A percentile compares a stretch with the other conserved stretches of the same genome.
Conservation (phyloP, 2,797 vertebrate species). For the Melanotaenia nigrans region DNA sequence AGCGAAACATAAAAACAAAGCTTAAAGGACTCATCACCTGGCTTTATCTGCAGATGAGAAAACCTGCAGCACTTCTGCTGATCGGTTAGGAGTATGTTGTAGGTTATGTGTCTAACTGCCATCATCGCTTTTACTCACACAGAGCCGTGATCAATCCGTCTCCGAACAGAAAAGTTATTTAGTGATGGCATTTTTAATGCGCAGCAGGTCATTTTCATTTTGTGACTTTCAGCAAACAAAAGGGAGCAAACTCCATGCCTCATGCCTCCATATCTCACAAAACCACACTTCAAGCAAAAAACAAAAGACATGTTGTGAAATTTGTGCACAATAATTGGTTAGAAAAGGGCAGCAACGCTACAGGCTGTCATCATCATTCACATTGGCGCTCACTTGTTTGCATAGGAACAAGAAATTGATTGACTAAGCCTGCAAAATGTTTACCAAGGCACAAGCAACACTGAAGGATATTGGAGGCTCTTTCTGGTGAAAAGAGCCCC, state of each 20-base stretch:
- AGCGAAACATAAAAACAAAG: neutral
- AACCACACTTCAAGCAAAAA: constrained; percentile 40
- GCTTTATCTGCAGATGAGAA: neutral
- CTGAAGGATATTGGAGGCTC: neutral
- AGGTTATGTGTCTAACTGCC: neutral
- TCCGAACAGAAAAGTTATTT: constrained; percentile 8
- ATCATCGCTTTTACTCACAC: neutral
- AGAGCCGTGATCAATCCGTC: neutral
- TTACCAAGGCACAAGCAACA: neutral
- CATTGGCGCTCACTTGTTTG: constrained; percentile 24
- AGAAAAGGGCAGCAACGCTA: constrained; percentile 35
- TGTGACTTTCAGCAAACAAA: constrained; percentile 27
- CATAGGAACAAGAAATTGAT: constrained; percentile 22
- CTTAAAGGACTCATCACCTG: neutral
- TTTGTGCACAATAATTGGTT: constrained; percentile 34
- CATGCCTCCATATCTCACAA: constrained; percentile 40
- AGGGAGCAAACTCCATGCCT: constrained; percentile 5
- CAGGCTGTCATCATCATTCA: constrained; percentile 49
- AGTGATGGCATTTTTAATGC: constrained; percentile 18
- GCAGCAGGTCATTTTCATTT: constrained; percentile 28
- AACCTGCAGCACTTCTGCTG: neutral
- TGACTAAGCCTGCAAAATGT: neutral
- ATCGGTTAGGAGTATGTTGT: neutral
- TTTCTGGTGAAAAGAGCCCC: neutral
- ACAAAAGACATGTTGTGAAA: constrained; percentile 39